These are phyloP conservation scores for Neostethus bicornis DNA, from an alignment of 2,797 vertebrate genomes.

Conservation along the genomic window DNA sequence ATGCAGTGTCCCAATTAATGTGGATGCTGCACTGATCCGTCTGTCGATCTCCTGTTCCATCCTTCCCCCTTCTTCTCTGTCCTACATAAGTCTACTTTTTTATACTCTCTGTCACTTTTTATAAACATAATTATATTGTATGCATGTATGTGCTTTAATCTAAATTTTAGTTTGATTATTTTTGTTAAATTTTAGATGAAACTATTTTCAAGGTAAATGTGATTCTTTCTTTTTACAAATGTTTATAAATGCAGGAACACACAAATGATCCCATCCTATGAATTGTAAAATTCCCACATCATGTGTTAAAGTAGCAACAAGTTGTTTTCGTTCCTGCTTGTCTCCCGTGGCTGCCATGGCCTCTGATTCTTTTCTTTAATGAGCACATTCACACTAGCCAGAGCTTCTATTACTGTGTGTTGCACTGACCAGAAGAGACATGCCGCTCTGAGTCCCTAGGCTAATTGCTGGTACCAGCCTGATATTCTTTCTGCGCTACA, in stretches of 20 bases:
- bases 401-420: constrained; percentile 39
- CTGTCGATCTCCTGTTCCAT: too few species aligned
- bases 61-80: too few species aligned
- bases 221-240: not conserved
- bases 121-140: too few species aligned
- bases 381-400: constrained; percentile 42
- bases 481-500: constrained; percentile 65
- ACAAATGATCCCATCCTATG: constrained; percentile 18
- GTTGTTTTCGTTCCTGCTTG: constrained; percentile 46
- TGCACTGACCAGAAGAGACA: constrained; percentile 65
- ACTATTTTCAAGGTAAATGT: constrained; percentile 2
- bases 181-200: too few species aligned
- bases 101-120: constrained; percentile 7
- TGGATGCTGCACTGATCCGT: too few species aligned
- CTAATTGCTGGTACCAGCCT: constrained; percentile 75
- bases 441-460: constrained; percentile 62
- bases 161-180: too few species aligned
- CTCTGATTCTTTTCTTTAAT: constrained; percentile 59
- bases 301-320: constrained; percentile 60
- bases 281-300: constrained; percentile 22
- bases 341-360: constrained; percentile 51
- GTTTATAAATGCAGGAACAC: constrained; percentile 15
- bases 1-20: too few species aligned
- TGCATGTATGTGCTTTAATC: constrained; percentile 7
- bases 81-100: too few species aligned